Conservation (phyloP, 35 echinoderm and acorn worm species). For the Heliocidaris erythrogramma region DNA sequence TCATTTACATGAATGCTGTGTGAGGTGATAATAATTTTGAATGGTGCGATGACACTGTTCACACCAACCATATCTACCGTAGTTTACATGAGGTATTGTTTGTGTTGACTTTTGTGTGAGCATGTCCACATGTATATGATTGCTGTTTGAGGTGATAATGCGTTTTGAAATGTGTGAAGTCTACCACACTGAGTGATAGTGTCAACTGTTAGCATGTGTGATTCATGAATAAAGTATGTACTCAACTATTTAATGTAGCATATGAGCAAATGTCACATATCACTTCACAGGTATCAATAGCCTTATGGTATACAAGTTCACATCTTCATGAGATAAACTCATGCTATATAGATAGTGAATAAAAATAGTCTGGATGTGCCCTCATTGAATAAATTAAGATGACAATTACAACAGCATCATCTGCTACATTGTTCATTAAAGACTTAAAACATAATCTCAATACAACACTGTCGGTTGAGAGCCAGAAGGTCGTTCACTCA, state of each 20-base stretch:
- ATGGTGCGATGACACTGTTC: background rate
- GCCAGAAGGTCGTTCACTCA: too few species aligned
- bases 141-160: background rate
- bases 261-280: background rate
- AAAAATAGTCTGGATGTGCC: too few species aligned
- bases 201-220: background rate
- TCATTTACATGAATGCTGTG: background rate
- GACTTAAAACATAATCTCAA: too few species aligned
- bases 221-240: background rate
- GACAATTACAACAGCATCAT: too few species aligned
- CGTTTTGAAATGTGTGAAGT: background rate
- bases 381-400: too few species aligned
- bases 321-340: background rate
- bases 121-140: background rate
- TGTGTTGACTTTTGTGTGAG: background rate
- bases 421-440: too few species aligned
- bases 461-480: too few species aligned
- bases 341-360: too few species aligned
- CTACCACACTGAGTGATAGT: background rate
- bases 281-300: too few species aligned
- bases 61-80: background rate
- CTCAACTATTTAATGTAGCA: background rate
- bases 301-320: background rate
- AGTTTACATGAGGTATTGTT: background rate
- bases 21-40: background rate